phyloP scores from a whole-genome alignment of 2,797 vertebrate species.

The Tadarida brasiliensis region DNA sequence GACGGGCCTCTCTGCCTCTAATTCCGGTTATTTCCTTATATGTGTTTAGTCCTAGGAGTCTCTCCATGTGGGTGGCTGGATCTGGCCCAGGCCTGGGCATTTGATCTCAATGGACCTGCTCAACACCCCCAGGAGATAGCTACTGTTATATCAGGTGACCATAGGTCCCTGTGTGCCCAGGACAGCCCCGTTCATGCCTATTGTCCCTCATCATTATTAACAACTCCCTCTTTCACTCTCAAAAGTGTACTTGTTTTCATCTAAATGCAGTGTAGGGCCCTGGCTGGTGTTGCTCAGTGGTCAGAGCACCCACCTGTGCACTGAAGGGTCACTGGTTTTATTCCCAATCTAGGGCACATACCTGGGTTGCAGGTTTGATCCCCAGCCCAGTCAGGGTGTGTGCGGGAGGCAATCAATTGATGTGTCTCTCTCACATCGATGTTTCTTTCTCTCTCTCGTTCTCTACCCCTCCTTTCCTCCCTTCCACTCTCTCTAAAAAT shows the following conservation, averaged over 20 bases:
- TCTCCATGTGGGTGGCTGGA: background rate
- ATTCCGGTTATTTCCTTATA: background rate
- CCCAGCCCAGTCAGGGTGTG: no score
- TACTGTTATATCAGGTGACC: background rate
- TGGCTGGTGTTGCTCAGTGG: no score
- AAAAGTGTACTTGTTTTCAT: background rate
- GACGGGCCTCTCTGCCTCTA: background rate
- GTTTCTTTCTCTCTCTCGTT: no score
- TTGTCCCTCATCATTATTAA: background rate
- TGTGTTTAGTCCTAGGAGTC: background rate
- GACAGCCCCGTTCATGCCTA: background rate
- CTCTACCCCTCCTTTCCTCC: no score
- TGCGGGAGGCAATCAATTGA: no score
- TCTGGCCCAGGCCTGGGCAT: background rate
- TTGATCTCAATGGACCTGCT: background rate
- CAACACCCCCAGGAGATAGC: rapidly evolving
- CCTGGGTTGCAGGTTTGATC: no score
- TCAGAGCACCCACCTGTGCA: no score
- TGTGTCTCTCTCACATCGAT: no score
- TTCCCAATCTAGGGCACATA: no score
- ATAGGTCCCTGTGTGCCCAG: background rate
- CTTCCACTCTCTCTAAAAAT: no score
- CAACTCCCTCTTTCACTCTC: background rate
- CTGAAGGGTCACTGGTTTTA: no score
- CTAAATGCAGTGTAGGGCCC: background rate